Percentiles rank a stretch among this genome's conserved stretches.
phyloP scores from a whole-genome alignment of 2,888 invertebrate genomes.

The Eilema griseolum region DNA sequence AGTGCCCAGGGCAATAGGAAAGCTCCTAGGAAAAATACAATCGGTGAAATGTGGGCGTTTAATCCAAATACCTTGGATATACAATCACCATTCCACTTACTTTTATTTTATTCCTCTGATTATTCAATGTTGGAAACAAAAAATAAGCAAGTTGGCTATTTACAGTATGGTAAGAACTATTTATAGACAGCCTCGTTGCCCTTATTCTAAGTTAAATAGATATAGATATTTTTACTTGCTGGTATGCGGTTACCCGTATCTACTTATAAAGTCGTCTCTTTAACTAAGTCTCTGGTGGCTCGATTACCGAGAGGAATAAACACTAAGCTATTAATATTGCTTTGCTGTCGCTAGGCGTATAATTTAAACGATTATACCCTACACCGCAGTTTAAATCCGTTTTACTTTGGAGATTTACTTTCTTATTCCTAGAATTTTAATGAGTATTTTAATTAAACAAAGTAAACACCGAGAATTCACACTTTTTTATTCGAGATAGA shows the following conservation, averaged over 20 bases:
- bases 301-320: neutral
- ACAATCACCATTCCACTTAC: neutral
- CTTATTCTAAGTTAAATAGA: neutral
- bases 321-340: neutral
- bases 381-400: neutral
- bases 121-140: neutral
- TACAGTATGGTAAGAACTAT: slow-evolving; percentile 9
- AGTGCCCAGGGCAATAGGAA: too few relatives aligned
- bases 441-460: neutral
- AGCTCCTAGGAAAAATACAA: too few relatives aligned
- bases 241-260: neutral
- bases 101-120: slow-evolving; percentile 5
- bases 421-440: neutral
- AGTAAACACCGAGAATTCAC: neutral
- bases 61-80: neutral
- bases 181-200: slow-evolving; percentile 12
- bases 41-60: neutral
- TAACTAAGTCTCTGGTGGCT: neutral
- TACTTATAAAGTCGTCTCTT: neutral
- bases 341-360: neutral
- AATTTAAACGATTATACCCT: neutral
- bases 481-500: neutral
- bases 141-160: slow-evolving; percentile 1
- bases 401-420: neutral
- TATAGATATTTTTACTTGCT: neutral